Percentiles rank a stretch among this genome's conserved stretches.
Conservation (phyloP, 2,113 vertebrate species). For the Mobula birostris region DNA sequence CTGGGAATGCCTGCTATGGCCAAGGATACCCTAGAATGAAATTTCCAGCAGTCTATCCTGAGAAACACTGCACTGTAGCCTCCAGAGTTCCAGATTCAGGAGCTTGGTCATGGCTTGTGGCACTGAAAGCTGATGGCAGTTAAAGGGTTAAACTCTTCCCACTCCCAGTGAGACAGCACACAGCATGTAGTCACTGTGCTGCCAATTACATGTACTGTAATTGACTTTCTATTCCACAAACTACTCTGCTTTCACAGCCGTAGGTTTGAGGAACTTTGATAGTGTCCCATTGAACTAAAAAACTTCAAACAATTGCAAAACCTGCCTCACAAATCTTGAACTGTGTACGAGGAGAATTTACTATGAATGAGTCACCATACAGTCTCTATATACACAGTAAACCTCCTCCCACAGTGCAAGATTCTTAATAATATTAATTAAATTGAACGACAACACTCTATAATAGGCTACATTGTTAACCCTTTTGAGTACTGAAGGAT, state of each 20-base stretch:
- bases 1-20: background rate
- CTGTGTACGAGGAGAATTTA: background rate
- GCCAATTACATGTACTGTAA: background rate
- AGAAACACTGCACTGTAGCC: background rate
- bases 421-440: background rate
- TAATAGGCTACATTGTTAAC: background rate
- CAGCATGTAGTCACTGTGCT: background rate
- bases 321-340: background rate
- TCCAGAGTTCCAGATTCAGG: background rate
- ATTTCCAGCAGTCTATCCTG: background rate
- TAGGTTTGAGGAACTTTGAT: background rate
- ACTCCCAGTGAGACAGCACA: background rate
- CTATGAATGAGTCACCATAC: background rate
- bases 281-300: background rate
- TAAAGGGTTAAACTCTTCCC: background rate
- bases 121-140: background rate
- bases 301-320: background rate
- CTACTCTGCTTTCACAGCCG: background rate
- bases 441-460: background rate
- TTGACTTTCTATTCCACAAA: background rate
- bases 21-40: background rate
- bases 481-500: conserved; percentile 13
- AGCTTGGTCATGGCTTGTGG: background rate
- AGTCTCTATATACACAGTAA: background rate
- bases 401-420: background rate